These are phyloP conservation scores for Takifugu rubripes DNA, from an alignment of 2,797 vertebrate species.

Conservation along the genomic window DNA sequence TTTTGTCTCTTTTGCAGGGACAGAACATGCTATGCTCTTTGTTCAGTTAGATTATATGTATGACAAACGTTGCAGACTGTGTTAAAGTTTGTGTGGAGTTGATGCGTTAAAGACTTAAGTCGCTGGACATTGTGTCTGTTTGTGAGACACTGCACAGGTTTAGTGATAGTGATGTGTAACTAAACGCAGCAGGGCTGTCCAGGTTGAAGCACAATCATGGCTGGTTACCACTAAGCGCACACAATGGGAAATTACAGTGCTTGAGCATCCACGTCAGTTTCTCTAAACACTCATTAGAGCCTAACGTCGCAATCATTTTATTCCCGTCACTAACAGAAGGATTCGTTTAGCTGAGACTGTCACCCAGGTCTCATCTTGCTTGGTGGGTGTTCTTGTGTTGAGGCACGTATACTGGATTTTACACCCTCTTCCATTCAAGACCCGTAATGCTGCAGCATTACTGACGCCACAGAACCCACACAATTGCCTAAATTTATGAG, in stretches of 20 bases:
- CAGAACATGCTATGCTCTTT: too few relatives aligned
- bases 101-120: too few relatives aligned
- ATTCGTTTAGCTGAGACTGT: not conserved
- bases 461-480: not conserved
- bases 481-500: not conserved
- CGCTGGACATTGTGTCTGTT: too few relatives aligned
- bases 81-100: too few relatives aligned
- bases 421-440: constrained; percentile 5
- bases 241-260: constrained; percentile 40
- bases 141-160: not conserved
- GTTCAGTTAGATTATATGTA: too few relatives aligned
- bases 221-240: not conserved
- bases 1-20: too few relatives aligned
- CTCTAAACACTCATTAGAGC: constrained; percentile 57
- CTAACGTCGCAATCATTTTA: constrained; percentile 42
- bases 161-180: not conserved
- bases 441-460: constrained; percentile 23
- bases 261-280: constrained; percentile 39
- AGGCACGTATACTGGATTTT: too few relatives aligned
- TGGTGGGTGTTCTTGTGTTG: constrained; percentile 42
- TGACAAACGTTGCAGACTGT: too few relatives aligned
- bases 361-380: constrained; percentile 20
- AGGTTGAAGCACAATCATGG: not conserved
- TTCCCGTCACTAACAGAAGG: not conserved
- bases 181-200: not conserved